Evolutionary conservation across 2,797 vertebrate species (phyloP).

Genomic region (Notolepis coatsorum): DNA sequence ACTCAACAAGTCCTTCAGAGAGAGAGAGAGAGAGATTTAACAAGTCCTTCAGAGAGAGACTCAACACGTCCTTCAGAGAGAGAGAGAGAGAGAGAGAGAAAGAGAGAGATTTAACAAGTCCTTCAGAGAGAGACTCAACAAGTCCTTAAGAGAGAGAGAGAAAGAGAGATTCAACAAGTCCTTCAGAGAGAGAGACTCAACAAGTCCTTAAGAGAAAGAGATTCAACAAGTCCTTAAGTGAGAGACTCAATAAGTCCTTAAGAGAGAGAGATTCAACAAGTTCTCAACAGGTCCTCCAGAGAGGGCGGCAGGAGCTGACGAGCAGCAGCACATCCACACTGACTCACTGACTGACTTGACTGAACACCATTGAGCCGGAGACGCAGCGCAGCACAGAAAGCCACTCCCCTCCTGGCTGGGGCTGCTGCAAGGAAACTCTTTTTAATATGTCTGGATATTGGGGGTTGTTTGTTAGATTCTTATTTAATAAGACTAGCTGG

Average conservation of each 20-base stretch:
- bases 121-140: constrained; percentile 45
- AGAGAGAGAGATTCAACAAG: constrained; percentile 12
- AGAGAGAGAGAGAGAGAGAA: too few relatives aligned
- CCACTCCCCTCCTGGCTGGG: neutral
- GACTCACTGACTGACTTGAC: constrained; percentile 20
- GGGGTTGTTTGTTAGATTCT: neutral
- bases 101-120: constrained; percentile 47
- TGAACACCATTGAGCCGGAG: neutral
- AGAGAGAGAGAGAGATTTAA: too few relatives aligned
- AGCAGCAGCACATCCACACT: constrained; percentile 56
- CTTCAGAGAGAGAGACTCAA: constrained; percentile 50
- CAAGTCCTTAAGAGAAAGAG: constrained; percentile 10
- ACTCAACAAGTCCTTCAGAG: too few relatives aligned
- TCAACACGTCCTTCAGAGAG: constrained; percentile 17
- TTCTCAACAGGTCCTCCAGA: too few relatives aligned
- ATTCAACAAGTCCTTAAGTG: constrained; percentile 52
- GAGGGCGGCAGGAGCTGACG: constrained; percentile 62
- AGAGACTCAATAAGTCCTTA: constrained; percentile 38
- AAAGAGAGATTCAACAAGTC: constrained; percentile 46
- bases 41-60: constrained; percentile 60
- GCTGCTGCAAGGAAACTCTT: neutral
- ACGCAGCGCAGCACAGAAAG: too few relatives aligned
- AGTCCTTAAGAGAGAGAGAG: constrained; percentile 9
- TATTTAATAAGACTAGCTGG: neutral
- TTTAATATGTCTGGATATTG: neutral